phyloP scores from a whole-genome alignment of 2,797 vertebrate species.

The Rhinoraja longicauda region DNA sequence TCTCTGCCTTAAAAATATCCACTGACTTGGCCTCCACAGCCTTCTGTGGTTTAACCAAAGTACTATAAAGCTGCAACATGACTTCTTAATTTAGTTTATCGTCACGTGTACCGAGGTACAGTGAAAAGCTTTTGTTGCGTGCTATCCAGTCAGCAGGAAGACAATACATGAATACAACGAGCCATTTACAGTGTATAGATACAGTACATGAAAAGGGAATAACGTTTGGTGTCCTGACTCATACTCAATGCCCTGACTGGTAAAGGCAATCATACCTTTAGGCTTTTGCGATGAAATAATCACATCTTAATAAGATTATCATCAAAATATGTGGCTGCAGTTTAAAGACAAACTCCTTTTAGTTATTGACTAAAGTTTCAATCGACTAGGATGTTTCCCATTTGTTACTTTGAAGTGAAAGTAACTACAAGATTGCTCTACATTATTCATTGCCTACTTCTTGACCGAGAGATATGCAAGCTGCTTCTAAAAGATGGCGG shows the following conservation, averaged over 20 bases:
- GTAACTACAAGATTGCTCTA: neutral
- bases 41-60: no score
- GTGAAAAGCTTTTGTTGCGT: no score
- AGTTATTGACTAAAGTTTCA: neutral
- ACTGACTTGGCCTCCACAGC: no score
- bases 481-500: neutral
- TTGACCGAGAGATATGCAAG: neutral
- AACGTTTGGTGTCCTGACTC: no score
- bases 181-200: no score
- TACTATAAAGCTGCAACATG: no score
- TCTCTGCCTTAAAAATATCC: no score
- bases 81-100: no score
- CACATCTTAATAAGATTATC: neutral
- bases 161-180: no score
- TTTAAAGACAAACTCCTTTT: neutral
- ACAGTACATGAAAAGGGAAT: no score
- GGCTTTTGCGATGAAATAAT: neutral
- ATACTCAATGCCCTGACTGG: neutral
- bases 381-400: neutral
- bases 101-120: no score
- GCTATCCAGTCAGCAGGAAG: no score
- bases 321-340: neutral
- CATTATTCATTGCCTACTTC: neutral
- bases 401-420: neutral
- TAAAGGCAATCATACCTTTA: neutral